Conservation (phyloP, 2,888 invertebrate species). For the Panorpa germanica region DNA sequence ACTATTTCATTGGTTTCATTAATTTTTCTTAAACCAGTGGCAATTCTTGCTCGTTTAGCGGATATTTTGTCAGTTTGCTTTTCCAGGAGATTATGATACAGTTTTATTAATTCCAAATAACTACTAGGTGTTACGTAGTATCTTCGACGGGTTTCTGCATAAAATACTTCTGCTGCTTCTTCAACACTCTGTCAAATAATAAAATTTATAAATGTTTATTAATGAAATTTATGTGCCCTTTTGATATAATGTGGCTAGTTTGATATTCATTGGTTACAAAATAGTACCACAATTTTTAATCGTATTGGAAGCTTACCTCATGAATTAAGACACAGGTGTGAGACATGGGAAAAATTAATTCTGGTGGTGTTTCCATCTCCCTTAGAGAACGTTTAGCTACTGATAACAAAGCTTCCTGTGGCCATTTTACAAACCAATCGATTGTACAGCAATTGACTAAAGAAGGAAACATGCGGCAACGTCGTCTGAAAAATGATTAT, state of each 20-base stretch:
- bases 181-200: conserved; percentile 57
- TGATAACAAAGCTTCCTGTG: conserved; percentile 65
- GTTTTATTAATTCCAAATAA: conserved; percentile 67
- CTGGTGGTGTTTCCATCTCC: conserved; percentile 30
- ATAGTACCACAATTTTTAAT: no score
- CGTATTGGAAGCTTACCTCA: conserved; percentile 27
- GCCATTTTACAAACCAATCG: conserved; percentile 91
- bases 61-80: conserved; percentile 49
- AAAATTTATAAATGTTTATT: neutral
- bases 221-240: neutral
- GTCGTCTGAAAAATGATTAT: conserved; percentile 35
- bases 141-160: conserved; percentile 62
- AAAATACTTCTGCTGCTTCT: conserved; percentile 54
- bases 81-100: conserved; percentile 52
- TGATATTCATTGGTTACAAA: no score
- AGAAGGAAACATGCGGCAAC: conserved; percentile 88
- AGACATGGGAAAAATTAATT: conserved; percentile 31
- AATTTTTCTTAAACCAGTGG: conserved; percentile 44
- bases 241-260: neutral
- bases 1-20: conserved; percentile 20
- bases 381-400: conserved; percentile 58
- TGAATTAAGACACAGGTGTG: conserved; percentile 55
- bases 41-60: conserved; percentile 43
- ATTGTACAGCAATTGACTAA: conserved; percentile 87
- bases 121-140: conserved; percentile 88